phyloP scores from a whole-genome alignment of 92 coral and sea anemone species.

The Parazoanthus swiftii region DNA sequence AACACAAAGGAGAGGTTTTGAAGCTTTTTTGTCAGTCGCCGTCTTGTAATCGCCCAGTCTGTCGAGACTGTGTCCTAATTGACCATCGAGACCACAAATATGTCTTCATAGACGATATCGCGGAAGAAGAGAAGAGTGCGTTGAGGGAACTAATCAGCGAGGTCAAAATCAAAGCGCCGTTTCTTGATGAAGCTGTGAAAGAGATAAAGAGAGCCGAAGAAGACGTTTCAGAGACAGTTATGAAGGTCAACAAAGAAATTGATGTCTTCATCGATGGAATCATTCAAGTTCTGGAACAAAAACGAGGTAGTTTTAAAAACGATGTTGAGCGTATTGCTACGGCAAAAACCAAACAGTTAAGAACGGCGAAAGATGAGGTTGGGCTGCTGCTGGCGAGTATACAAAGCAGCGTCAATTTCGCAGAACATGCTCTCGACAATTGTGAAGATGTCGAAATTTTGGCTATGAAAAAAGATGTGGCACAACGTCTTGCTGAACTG shows the following conservation, averaged over 20 bases:
- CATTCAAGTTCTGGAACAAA: neutral
- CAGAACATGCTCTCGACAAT: neutral
- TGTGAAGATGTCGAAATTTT: constrained; percentile 14
- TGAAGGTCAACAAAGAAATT: neutral
- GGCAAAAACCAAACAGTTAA: neutral
- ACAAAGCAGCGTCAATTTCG: neutral
- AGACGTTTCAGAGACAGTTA: neutral
- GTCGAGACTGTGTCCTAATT: neutral
- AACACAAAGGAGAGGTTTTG: constrained; percentile 58
- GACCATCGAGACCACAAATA: neutral
- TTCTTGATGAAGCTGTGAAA: neutral
- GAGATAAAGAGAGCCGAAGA: neutral
- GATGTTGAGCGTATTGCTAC: neutral
- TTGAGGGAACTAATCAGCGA: neutral
- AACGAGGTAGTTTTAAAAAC: neutral
- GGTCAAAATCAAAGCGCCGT: neutral
- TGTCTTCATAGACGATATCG: neutral
- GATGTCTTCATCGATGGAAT: neutral
- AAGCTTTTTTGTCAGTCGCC: constrained; percentile 59
- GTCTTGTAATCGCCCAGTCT: neutral
- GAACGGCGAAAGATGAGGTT: neutral
- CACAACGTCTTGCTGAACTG: neutral
- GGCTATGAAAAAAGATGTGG: neutral
- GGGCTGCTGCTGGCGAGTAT: neutral
- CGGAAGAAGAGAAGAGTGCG: neutral